Conservation (phyloP, 2,888 invertebrate species). For the Trissonchulus latispiculum region DNA sequence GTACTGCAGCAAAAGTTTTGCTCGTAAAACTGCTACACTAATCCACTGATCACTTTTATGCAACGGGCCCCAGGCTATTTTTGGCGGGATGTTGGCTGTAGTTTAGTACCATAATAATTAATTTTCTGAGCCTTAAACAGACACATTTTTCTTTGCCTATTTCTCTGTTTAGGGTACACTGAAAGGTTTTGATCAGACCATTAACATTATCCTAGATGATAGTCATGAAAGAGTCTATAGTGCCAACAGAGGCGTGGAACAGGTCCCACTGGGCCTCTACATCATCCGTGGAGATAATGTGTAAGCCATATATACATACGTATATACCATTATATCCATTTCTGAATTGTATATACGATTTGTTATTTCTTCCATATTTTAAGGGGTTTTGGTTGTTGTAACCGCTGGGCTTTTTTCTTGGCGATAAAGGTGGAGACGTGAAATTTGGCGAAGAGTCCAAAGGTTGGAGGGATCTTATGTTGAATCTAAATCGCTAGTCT, state of each 20-base stretch:
- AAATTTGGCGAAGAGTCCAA: too few species aligned
- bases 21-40: neutral
- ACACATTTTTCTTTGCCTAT: conserved; percentile 31
- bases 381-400: conserved; percentile 4
- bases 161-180: conserved; percentile 79
- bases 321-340: neutral
- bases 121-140: conserved; percentile 17
- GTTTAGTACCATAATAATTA: conserved; percentile 33
- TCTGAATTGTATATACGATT: neutral
- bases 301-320: conserved; percentile 52
- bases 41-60: too few species aligned
- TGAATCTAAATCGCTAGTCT: too few species aligned
- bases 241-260: conserved; percentile 76
- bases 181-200: conserved; percentile 98
- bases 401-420: too few species aligned
- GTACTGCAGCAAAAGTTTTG: neutral
- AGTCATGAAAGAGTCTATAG: conserved; percentile 98
- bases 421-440: too few species aligned
- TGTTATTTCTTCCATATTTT: neutral
- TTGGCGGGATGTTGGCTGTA: conserved; percentile 24
- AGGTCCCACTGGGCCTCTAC: conserved; percentile 89
- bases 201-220: conserved; percentile 92
- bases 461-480: too few species aligned
- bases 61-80: too few species aligned
- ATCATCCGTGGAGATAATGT: conserved; percentile 97